Evolutionary conservation across 2,888 invertebrate species (phyloP).

Genomic region (Thymelicus acteon): DNA sequence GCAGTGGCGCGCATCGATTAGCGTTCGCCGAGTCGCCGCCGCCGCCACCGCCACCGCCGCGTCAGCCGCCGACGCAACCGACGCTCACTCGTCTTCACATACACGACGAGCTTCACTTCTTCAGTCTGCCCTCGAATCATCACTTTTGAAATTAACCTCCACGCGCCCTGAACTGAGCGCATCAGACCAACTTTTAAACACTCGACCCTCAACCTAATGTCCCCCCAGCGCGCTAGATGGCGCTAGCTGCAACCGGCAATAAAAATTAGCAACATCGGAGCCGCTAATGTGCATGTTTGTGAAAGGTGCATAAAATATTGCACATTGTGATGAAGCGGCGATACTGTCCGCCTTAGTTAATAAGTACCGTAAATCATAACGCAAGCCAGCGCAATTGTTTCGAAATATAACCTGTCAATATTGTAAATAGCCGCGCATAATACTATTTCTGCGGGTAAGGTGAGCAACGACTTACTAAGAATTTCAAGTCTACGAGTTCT

Average conservation of each 20-base stretch:
- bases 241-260: constrained; percentile 45
- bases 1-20: constrained; percentile 90
- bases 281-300: constrained; percentile 25
- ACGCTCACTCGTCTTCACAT: constrained; percentile 39
- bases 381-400: constrained; percentile 30
- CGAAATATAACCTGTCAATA: constrained; percentile 43
- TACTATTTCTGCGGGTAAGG: constrained; percentile 23
- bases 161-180: too few species aligned
- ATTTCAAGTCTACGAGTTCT: constrained; percentile 41
- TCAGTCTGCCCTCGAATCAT: background rate
- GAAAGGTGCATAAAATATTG: constrained; percentile 34
- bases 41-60: constrained; percentile 60
- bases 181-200: background rate
- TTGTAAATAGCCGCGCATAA: constrained; percentile 38
- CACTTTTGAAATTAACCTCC: too few species aligned
- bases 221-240: constrained; percentile 50
- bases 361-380: constrained; percentile 43
- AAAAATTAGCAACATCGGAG: constrained; percentile 13
- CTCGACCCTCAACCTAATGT: background rate
- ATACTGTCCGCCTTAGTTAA: constrained; percentile 41
- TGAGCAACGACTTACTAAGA: constrained; percentile 9
- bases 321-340: constrained; percentile 31
- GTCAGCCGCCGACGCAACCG: constrained; percentile 80
- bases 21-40: constrained; percentile 81
- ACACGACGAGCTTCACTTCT: background rate